Conservation (phyloP, 92 coral and sea anemone genomes). For the Parazoanthus swiftii region DNA sequence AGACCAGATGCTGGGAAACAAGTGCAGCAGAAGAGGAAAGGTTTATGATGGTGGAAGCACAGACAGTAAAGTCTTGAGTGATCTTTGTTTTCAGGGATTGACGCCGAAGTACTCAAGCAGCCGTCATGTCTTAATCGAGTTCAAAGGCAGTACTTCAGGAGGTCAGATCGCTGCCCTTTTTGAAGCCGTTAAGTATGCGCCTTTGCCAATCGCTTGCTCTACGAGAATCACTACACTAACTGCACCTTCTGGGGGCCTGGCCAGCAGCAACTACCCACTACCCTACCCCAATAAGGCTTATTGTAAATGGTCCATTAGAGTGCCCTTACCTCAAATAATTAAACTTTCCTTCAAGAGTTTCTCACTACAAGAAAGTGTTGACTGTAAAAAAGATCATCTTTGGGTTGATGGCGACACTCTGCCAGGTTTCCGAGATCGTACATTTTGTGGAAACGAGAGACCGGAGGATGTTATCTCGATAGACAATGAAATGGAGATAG, state of each 20-base stretch:
- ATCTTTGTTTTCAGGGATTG: constrained; percentile 1
- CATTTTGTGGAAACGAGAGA: constrained; percentile 5
- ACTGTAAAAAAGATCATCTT: constrained; percentile 28
- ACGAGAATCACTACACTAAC: background rate
- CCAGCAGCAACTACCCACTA: constrained; percentile 16
- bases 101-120: constrained; percentile 31
- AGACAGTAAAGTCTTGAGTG: constrained; percentile 15
- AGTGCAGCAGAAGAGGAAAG: constrained; percentile 7
- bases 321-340: background rate
- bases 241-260: constrained; percentile 12
- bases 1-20: background rate
- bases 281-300: constrained; percentile 20
- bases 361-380: constrained; percentile 18
- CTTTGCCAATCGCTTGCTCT: constrained; percentile 20
- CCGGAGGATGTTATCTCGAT: constrained; percentile 3
- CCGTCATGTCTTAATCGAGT: constrained; percentile 26
- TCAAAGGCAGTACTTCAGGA: constrained; percentile 1
- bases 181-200: constrained; percentile 29
- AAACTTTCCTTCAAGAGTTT: constrained; percentile 32
- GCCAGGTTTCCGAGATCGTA: background rate
- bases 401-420: background rate
- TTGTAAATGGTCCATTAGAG: constrained; percentile 17
- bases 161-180: background rate
- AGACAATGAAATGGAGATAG: constrained; percentile 22
- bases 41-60: constrained; percentile 24